A percentile compares a stretch with the other conserved stretches of the same genome.
Evolutionary conservation across 92 coral and sea anemone genomes (phyloP).

Genomic region (Palythoa caribaeorum): DNA sequence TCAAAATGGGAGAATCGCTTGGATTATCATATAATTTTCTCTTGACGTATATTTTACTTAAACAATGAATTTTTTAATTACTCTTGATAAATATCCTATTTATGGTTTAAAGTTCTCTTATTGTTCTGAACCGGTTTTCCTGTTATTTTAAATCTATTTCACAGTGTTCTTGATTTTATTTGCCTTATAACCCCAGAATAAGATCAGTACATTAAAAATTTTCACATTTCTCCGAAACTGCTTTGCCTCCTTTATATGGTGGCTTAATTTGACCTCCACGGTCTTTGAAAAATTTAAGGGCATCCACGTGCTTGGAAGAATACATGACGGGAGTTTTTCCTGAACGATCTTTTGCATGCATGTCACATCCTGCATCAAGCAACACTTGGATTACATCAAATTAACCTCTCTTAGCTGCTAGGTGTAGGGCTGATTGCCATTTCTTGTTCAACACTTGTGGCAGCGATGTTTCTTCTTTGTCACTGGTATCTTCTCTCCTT

Average conservation of each 20-base stretch:
- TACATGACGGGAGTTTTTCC: constrained; percentile 43
- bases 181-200: too few relatives aligned
- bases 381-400: background rate
- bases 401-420: constrained; percentile 34
- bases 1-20: too few relatives aligned
- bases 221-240: background rate
- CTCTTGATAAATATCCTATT: too few relatives aligned
- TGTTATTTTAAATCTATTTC: too few relatives aligned
- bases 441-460: constrained; percentile 1
- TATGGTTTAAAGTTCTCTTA: too few relatives aligned
- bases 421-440: constrained; percentile 23
- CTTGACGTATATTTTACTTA: too few relatives aligned
- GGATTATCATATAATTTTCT: too few relatives aligned
- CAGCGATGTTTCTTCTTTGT: background rate
- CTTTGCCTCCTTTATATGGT: background rate
- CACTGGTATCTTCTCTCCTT: background rate
- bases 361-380: constrained; percentile 35
- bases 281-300: background rate
- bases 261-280: constrained; percentile 25
- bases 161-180: too few relatives aligned
- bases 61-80: too few relatives aligned
- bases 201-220: background rate
- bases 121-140: too few relatives aligned
- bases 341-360: constrained; percentile 30
- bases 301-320: constrained; percentile 1